Conservation (phyloP, 2,113 vertebrate genomes). For the Ifrita kowaldi region DNA sequence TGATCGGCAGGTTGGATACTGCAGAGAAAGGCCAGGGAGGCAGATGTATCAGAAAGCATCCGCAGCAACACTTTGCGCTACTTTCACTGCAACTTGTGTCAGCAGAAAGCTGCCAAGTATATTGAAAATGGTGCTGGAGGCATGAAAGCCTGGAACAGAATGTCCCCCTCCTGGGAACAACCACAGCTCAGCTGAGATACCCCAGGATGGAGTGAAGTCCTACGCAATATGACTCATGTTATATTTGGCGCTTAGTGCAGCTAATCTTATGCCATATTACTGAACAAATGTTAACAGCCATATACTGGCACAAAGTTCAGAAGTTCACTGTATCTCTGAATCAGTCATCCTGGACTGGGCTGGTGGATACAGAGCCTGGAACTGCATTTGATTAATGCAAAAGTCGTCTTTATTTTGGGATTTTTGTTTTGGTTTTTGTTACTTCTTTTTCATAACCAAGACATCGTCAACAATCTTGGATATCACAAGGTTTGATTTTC, state of each 20-base stretch:
- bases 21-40: background rate
- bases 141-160: background rate
- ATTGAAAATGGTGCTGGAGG: background rate
- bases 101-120: background rate
- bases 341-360: background rate
- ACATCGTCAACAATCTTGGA: background rate
- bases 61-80: background rate
- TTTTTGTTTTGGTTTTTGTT: background rate
- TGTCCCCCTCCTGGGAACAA: rapidly evolving
- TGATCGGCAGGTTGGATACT: background rate
- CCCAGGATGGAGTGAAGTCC: background rate
- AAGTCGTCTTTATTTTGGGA: background rate
- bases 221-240: background rate
- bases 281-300: background rate
- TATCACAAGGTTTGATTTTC: background rate
- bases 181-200: background rate
- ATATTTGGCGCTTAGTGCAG: background rate
- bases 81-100: background rate
- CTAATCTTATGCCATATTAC: background rate
- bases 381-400: background rate
- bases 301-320: background rate
- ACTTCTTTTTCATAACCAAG: background rate
- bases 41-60: background rate
- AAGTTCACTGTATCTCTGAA: background rate
- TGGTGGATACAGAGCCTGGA: background rate